A percentile compares a stretch with the other conserved stretches of the same genome.
These are phyloP conservation scores for Aspidiotus destructor DNA, from an alignment of 2,888 invertebrate genomes.

Conservation along the genomic window DNA sequence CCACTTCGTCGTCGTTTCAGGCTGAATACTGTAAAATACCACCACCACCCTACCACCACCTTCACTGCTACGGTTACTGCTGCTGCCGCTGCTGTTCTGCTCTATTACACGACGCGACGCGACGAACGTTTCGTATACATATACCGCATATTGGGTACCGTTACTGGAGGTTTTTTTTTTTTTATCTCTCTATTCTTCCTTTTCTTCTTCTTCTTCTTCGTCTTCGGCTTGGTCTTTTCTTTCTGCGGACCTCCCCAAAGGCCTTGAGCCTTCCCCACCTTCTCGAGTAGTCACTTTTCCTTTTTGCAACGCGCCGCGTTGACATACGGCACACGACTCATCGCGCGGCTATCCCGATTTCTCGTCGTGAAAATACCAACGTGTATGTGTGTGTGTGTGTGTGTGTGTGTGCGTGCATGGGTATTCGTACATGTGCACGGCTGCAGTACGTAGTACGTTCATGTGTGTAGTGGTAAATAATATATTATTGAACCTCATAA, in stretches of 20 bases:
- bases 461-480: no score
- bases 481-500: no score
- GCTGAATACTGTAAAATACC: background rate
- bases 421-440: background rate
- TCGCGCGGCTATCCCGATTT: conserved; percentile 13
- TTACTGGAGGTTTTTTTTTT: conserved; percentile 22
- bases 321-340: conserved; percentile 32
- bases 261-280: conserved; percentile 25
- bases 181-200: background rate
- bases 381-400: background rate
- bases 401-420: background rate
- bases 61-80: background rate
- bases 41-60: background rate
- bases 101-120: background rate
- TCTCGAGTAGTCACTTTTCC: conserved; percentile 21
- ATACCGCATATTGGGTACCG: conserved; percentile 16
- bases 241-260: conserved; percentile 27
- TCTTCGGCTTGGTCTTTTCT: background rate
- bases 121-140: conserved; percentile 1
- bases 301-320: conserved; percentile 24
- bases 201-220: background rate
- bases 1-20: conserved; percentile 10
- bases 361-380: conserved; percentile 14
- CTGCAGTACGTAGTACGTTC: no score
- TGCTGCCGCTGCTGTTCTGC: background rate